These are phyloP conservation scores for Sprattus sprattus DNA, from an alignment of 2,113 vertebrate genomes.

Conservation along the genomic window DNA sequence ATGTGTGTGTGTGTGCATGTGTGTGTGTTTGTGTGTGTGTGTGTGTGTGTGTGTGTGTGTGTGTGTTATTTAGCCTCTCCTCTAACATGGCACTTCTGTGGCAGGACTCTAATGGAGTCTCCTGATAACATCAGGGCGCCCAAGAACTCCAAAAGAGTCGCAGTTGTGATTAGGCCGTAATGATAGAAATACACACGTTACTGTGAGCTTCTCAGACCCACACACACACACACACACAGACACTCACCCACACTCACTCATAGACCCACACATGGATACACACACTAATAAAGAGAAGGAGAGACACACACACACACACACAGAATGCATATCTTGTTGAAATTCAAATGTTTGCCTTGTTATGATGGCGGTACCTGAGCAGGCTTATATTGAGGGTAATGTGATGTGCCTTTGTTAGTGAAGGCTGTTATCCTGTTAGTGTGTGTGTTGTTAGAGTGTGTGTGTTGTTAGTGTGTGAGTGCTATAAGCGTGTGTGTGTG, in stretches of 20 bases:
- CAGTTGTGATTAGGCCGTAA: not conserved
- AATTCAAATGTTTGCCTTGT: conserved; percentile 51
- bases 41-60: not conserved
- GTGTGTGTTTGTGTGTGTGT: not conserved
- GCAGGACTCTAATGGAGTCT: not conserved
- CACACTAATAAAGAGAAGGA: no score
- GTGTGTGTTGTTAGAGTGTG: conserved; percentile 62
- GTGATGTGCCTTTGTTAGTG: conserved; percentile 61
- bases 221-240: not conserved
- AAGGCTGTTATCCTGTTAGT: conserved; percentile 63
- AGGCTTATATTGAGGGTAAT: conserved; percentile 56
- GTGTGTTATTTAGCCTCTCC: not conserved
- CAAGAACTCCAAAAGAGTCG: not conserved
- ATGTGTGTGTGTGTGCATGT: not conserved
- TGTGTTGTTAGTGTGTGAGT: not conserved
- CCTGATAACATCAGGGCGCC: not conserved
- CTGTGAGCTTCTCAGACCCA: no score
- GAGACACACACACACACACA: not conserved
- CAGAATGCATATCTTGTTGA: conserved; percentile 40
- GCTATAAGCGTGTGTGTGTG: not conserved
- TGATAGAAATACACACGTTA: not conserved
- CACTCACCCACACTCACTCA: not conserved
- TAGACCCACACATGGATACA: not conserved
- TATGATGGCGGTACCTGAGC: conserved; percentile 56
- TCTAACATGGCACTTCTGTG: not conserved